These are phyloP conservation scores for Drosophila persimilis DNA, from an alignment of 1,140 invertebrate genomes.

Conservation along the genomic window DNA sequence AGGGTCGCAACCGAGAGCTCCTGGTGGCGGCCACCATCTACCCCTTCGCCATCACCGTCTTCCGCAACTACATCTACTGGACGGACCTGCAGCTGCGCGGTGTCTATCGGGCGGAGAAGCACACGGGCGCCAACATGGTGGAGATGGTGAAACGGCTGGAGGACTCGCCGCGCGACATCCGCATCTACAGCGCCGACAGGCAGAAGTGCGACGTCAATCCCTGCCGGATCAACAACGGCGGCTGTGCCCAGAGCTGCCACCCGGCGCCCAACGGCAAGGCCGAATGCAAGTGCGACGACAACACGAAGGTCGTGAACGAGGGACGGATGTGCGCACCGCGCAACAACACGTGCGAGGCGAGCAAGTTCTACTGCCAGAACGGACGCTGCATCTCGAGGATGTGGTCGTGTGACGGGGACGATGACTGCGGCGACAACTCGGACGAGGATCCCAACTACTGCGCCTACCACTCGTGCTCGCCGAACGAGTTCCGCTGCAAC, in stretches of 20 bases:
- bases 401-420: constrained; percentile 97
- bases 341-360: constrained; percentile 93
- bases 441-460: constrained; percentile 97
- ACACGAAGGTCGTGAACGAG: constrained; percentile 95
- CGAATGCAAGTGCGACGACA: constrained; percentile 94
- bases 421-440: constrained; percentile 96
- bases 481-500: constrained; percentile 96
- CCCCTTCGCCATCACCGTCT: constrained; percentile 97
- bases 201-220: constrained; percentile 93
- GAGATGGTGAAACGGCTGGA: constrained; percentile 96
- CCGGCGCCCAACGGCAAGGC: constrained; percentile 91
- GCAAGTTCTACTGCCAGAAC: constrained; percentile 96
- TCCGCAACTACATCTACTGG: constrained; percentile 97
- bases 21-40: constrained; percentile 96
- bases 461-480: constrained; percentile 95
- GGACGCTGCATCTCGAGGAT: constrained; percentile 97
- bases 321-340: constrained; percentile 94
- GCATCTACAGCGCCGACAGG: constrained; percentile 91
- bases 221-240: constrained; percentile 96
- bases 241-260: constrained; percentile 97
- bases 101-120: constrained; percentile 98
- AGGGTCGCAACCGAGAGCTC: constrained; percentile 91
- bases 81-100: constrained; percentile 97
- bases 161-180: constrained; percentile 95
- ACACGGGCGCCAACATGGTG: constrained; percentile 96